Conservation (phyloP, 2,113 vertebrate species). For the Neogobius melanostomus region DNA sequence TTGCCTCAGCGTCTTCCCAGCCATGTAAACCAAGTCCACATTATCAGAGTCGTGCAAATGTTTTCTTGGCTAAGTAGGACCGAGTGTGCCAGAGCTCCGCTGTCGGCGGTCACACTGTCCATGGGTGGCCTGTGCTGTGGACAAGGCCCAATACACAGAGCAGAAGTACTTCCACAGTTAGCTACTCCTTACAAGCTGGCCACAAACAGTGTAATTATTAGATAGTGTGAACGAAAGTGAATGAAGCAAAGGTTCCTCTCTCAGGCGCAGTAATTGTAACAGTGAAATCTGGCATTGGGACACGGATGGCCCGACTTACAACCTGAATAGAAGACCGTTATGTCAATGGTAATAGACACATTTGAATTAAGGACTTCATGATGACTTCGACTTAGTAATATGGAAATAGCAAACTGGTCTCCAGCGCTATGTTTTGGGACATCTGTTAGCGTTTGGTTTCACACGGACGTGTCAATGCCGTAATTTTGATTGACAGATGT, state of each 20-base stretch:
- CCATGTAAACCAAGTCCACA: not conserved
- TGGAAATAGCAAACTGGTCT: not conserved
- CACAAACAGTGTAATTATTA: not conserved
- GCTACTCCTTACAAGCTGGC: slow-evolving; percentile 3
- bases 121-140: slow-evolving; percentile 20
- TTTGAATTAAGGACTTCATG: not conserved
- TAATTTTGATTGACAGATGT: slow-evolving; percentile 2
- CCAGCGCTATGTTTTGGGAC: not conserved
- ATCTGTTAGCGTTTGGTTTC: not conserved
- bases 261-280: no score
- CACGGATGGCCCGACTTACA: no score
- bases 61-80: not conserved
- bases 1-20: no score
- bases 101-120: slow-evolving; percentile 33
- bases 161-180: slow-evolving; percentile 51
- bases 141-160: slow-evolving; percentile 23
- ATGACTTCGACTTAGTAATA: not conserved
- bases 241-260: no score
- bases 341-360: no score
- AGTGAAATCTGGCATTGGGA: no score
- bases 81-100: slow-evolving; percentile 24
- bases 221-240: no score
- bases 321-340: no score
- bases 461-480: not conserved
- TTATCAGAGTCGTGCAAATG: slow-evolving; percentile 1